A percentile compares a stretch with the other conserved stretches of the same genome.
phyloP scores from a whole-genome alignment of 2,113 vertebrate species.

The Struthio camelus region DNA sequence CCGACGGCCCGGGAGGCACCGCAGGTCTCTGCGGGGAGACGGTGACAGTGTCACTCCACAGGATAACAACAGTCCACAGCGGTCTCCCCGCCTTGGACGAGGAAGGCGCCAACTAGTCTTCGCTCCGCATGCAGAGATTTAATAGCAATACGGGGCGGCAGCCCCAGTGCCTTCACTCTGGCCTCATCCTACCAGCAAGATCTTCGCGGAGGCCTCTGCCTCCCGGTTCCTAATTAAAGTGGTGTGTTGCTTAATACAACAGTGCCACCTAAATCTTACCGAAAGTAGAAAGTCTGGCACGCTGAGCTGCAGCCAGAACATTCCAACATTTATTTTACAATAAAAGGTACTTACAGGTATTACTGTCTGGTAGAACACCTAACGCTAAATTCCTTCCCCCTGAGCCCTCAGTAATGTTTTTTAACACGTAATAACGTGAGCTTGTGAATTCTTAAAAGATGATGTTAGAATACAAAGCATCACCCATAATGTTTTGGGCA shows the following conservation, averaged over 20 bases:
- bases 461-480: background rate
- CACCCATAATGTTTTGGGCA: background rate
- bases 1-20: fast-evolving
- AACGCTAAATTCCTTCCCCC: background rate
- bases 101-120: too few species aligned
- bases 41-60: too few species aligned
- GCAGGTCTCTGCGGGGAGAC: fast-evolving
- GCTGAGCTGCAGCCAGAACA: background rate
- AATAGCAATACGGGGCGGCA: background rate
- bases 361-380: background rate
- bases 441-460: background rate
- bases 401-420: background rate
- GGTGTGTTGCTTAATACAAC: background rate
- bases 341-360: background rate
- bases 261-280: background rate
- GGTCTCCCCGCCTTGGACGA: background rate
- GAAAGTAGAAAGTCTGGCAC: background rate
- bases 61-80: background rate
- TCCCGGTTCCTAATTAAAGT: background rate
- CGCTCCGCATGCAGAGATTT: background rate
- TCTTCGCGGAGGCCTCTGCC: background rate
- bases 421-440: background rate
- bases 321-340: background rate
- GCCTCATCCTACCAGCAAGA: background rate
- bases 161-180: background rate